Percentiles rank a stretch among this genome's conserved stretches.
Evolutionary conservation across 1,140 invertebrate species (phyloP).

Genomic region (Planococcus citri): DNA sequence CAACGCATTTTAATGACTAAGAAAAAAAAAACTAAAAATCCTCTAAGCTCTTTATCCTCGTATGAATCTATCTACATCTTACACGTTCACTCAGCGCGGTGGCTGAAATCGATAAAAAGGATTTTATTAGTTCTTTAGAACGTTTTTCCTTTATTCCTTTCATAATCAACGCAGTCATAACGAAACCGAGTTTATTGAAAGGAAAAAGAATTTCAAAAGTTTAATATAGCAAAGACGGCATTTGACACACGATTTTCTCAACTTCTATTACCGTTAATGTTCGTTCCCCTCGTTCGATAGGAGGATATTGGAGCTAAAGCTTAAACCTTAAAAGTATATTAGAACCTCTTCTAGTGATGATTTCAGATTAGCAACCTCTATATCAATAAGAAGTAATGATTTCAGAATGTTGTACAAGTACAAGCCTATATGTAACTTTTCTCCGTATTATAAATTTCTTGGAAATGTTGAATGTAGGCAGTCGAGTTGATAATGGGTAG

Average conservation of each 20-base stretch:
- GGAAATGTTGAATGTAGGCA: too few species aligned
- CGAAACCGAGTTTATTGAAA: slow-evolving; percentile 1
- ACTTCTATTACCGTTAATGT: slow-evolving; percentile 7
- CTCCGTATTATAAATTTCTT: too few species aligned
- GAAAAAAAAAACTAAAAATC: background rate
- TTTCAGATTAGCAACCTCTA: background rate
- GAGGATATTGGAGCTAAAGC: background rate
- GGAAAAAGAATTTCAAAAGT: background rate
- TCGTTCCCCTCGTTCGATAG: background rate
- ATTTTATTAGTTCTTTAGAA: background rate
- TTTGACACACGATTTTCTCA: background rate
- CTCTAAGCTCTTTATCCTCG: background rate
- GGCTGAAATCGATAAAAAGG: background rate
- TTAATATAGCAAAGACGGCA: slow-evolving; percentile 3
- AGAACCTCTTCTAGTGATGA: background rate
- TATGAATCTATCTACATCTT: background rate
- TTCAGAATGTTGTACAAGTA: background rate
- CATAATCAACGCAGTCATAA: slow-evolving; percentile 6
- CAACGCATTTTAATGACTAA: background rate
- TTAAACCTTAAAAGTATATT: background rate
- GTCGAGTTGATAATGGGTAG: too few species aligned
- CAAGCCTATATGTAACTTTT: too few species aligned
- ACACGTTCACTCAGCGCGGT: background rate
- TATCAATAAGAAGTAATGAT: background rate
- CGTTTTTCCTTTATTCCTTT: background rate